These are phyloP conservation scores for Diadromus collaris DNA, from an alignment of 2,888 invertebrate species.

Conservation along the genomic window DNA sequence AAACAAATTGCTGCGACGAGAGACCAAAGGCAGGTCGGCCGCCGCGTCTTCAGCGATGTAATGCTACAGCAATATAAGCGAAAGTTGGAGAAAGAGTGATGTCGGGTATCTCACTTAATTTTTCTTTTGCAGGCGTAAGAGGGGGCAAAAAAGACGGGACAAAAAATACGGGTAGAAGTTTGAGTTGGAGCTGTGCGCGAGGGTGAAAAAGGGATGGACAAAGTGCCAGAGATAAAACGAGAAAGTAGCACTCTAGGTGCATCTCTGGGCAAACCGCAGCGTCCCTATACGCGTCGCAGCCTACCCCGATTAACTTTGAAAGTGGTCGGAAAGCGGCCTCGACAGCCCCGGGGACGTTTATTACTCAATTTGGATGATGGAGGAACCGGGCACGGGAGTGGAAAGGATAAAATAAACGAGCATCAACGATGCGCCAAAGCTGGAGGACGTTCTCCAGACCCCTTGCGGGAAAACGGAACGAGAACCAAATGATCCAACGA, in stretches of 20 bases:
- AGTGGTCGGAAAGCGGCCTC: conserved; percentile 67
- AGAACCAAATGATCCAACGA: background rate
- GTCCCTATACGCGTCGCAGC: conserved; percentile 61
- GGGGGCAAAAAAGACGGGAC: background rate
- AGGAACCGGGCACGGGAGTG: conserved; percentile 63
- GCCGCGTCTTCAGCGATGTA: conserved; percentile 16
- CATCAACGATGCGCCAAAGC: background rate
- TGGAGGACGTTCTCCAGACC: background rate
- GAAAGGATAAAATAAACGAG: conserved; percentile 34
- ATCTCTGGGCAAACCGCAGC: conserved; percentile 51
- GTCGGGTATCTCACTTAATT: conserved; percentile 18
- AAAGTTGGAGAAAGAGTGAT: conserved; percentile 27
- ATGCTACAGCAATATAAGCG: conserved; percentile 27
- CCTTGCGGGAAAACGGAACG: background rate
- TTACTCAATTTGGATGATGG: conserved; percentile 77
- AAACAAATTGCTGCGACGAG: conserved; percentile 31
- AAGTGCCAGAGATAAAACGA: conserved; percentile 58
- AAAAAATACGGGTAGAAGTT: conserved; percentile 6
- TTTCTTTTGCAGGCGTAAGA: background rate
- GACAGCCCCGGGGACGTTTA: conserved; percentile 68
- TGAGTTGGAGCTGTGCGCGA: background rate
- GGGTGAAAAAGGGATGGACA: conserved; percentile 49
- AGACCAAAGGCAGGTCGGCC: conserved; percentile 12
- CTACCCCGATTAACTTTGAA: conserved; percentile 74
- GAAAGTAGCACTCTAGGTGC: conserved; percentile 53